These are phyloP conservation scores for Chionomys nivalis DNA, from an alignment of 2,113 vertebrate species.

Conservation along the genomic window DNA sequence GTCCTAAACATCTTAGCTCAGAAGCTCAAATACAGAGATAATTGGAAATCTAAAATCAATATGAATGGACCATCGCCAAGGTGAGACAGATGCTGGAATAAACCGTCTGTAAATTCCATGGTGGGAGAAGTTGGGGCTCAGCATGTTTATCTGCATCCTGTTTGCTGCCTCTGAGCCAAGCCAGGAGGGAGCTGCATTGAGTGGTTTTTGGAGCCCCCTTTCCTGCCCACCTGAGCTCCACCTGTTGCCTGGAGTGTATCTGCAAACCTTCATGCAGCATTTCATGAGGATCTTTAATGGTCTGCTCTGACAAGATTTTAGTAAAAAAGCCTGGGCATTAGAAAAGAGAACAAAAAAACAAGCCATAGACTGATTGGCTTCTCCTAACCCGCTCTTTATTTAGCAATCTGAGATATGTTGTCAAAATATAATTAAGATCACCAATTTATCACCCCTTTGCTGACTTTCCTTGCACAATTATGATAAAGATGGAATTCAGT, in stretches of 20 bases:
- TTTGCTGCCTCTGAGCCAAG: neutral
- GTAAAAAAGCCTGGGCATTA: neutral
- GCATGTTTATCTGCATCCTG: neutral
- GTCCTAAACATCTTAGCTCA: slow-evolving; percentile 32
- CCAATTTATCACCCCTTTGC: neutral
- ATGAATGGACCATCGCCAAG: slow-evolving; percentile 43
- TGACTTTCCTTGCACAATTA: neutral
- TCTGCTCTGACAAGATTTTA: neutral
- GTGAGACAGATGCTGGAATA: slow-evolving; percentile 66
- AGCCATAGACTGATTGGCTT: neutral
- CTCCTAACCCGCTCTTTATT: neutral
- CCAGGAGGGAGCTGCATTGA: neutral
- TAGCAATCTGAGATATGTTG: neutral
- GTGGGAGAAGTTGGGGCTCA: neutral
- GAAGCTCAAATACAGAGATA: slow-evolving; percentile 63
- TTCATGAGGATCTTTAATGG: neutral
- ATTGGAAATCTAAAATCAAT: slow-evolving; percentile 72
- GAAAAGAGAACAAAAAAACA: neutral
- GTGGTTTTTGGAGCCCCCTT: neutral
- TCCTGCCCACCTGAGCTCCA: neutral
- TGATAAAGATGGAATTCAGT: neutral
- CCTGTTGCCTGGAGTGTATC: neutral
- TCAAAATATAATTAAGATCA: neutral
- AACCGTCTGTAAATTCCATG: slow-evolving; percentile 70
- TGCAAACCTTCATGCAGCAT: neutral